Base-by-base conservation (phyloP, 2,888 invertebrate genomes). In the Pyrrhia umbra region DNA sequence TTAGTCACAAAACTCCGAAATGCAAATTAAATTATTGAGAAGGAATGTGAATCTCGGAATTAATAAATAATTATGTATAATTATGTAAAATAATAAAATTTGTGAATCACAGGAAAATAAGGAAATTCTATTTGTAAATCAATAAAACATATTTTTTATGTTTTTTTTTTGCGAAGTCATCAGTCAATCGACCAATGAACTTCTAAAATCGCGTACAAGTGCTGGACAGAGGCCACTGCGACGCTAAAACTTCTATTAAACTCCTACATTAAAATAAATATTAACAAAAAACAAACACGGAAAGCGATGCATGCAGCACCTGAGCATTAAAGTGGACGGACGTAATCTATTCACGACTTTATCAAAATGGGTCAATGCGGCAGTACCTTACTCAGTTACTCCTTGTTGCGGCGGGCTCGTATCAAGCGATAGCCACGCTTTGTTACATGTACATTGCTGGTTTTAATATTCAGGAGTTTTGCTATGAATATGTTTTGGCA, bases 291-390 rank as follows among this genome's bases (percentile, higher is more conserved):
- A 49, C 42, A 69, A 75, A 71, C 65, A 75, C 75, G 70, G 76
- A 80, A 78, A 70, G 66, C 78, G 68, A 80, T 74, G 75, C 70
- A 77, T 77, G 72, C 84, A 86, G 60, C 82, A 88, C 86, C 87
- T 87, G 85, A 83, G 77, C 80, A 80, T 83, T 82, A 63, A 83
- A 89, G 85, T 90, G 88, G 87, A 85, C 90, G 87, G 83, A 79
- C 81, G 85, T 91, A 94, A 94, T 92, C 94, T 92, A 86, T 87
- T 88, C 87, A 80, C 84, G 84, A 84, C 87, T 92, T 94, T 94
- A 94, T 94, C 94, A 89, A 95, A 94, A 93, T 93, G 82, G 94
- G 94, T 93, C 94, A 95, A 91, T 92, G 93, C 89, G 88, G 87
- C 84, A 86, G 83, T 86, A 84, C 88, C 84, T 87, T 85, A 81